Evolutionary conservation across 1,140 invertebrate genomes (phyloP), one percentile per base, ranked within the genome.

Genomic region (Odontomachus brunneus): DNA sequence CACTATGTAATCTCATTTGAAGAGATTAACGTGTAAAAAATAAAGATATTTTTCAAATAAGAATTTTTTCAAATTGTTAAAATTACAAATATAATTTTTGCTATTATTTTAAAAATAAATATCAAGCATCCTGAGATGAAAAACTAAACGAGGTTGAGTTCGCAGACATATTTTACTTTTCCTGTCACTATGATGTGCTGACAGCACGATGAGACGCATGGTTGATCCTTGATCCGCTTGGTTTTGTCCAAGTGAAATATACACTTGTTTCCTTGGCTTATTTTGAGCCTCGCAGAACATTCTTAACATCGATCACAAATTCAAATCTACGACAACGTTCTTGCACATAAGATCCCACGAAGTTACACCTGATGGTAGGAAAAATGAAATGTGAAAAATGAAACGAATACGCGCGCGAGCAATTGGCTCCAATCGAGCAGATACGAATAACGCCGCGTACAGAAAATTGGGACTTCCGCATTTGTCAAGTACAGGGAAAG

Each of bases 391-490:
- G 69, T 38, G n/a, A 49, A 33, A 33, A 5, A 5, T 33, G 5
- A n/a, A n/a, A n/a, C n/a, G n/a, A n/a, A n/a, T n/a, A 33, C 29
- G 29, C 29, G 29, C 26, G 12, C 26, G 19, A 63, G 29, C 44
- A n/a, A 73, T 62, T 24, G 60, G 59, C 65, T 75, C 19, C 59
- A 44, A 75, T 75, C 73, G 73, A 19, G 17, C 38, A 17, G 17
- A 57, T 19, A 38, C 49, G 22, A 12, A 55, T 55, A 26, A 51
- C 17, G 24, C 51, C 19, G 26, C 5, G 22, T 7, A 7, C 22
- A 44, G 63, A 57, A 78, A 67, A 78, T 78, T 49, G 55, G 29
- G 55, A 67, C 48, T 67, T 67, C 38, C 24, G 48, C 26, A 0
- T 73, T 49, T 3, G 17, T n/a, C 53, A 26, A 72, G 72, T 80